Conservation (phyloP, 2,888 invertebrate genomes). For the Rhimphoctona megacephalus region DNA sequence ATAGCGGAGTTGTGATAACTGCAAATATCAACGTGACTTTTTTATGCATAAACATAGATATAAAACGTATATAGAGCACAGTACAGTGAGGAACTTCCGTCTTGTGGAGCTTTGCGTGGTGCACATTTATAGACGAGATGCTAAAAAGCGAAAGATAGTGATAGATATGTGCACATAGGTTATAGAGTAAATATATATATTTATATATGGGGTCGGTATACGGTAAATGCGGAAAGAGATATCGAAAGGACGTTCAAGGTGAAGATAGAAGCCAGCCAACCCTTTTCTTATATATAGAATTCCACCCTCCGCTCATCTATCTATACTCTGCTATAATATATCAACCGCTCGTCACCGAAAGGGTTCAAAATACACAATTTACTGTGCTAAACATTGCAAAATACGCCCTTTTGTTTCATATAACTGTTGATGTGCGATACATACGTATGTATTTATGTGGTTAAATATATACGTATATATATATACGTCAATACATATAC, state of each 20-base stretch:
- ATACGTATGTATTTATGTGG: slow-evolving; percentile 1
- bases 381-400: neutral
- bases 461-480: neutral
- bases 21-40: slow-evolving; percentile 56
- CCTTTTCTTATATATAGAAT: slow-evolving; percentile 37
- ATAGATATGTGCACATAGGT: slow-evolving; percentile 37
- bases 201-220: neutral
- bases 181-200: slow-evolving; percentile 5
- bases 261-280: slow-evolving; percentile 48
- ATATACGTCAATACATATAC: neutral
- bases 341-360: neutral
- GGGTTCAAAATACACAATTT: neutral
- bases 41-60: slow-evolving; percentile 23
- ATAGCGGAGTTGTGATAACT: slow-evolving; percentile 53
- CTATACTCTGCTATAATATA: slow-evolving; percentile 2
- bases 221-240: slow-evolving; percentile 30
- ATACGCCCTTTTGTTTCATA: slow-evolving; percentile 11
- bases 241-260: slow-evolving; percentile 51
- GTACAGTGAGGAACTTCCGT: slow-evolving; percentile 44
- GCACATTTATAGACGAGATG: slow-evolving; percentile 56
- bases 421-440: neutral
- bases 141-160: slow-evolving; percentile 49
- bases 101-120: slow-evolving; percentile 39
- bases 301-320: slow-evolving; percentile 13
- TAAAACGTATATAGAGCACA: neutral